These are phyloP conservation scores for Megaceryle alcyon DNA, from an alignment of 2,797 vertebrate species.

Conservation along the genomic window DNA sequence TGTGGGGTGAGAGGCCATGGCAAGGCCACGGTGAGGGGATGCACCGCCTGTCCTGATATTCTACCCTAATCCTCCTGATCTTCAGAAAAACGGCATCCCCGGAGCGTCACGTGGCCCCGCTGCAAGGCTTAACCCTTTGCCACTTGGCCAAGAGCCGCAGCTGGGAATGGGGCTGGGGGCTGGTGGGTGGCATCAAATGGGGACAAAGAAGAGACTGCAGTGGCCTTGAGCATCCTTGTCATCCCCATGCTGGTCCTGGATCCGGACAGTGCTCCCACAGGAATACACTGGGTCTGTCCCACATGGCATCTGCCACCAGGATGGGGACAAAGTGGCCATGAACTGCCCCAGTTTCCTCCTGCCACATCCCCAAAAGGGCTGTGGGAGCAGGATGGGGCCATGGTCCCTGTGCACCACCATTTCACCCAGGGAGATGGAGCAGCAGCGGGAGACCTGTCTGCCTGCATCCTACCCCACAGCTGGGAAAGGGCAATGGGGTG, in stretches of 20 bases:
- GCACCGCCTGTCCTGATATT: neutral
- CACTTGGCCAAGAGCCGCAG: fast-evolving
- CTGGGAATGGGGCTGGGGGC: neutral
- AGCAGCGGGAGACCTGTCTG: fast-evolving
- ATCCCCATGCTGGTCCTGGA: neutral
- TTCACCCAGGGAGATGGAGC: neutral
- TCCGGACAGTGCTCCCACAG: neutral
- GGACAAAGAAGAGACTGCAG: fast-evolving
- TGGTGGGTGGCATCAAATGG: fast-evolving
- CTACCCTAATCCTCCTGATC: constrained; percentile 55
- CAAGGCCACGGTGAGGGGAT: neutral
- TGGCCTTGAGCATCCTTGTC: neutral
- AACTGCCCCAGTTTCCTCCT: neutral
- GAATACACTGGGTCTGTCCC: neutral
- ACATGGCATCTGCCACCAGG: fast-evolving
- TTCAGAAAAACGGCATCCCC: constrained; percentile 53
- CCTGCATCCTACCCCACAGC: neutral
- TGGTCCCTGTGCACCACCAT: fast-evolving
- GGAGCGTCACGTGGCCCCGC: neutral
- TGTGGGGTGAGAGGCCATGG: fast-evolving
- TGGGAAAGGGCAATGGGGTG: neutral
- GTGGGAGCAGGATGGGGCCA: fast-evolving
- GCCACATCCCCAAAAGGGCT: neutral
- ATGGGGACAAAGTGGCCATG: neutral
- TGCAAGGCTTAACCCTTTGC: constrained; percentile 25